Conservation (phyloP, 2,113 vertebrate genomes). For the Clarias macrocephalus region DNA sequence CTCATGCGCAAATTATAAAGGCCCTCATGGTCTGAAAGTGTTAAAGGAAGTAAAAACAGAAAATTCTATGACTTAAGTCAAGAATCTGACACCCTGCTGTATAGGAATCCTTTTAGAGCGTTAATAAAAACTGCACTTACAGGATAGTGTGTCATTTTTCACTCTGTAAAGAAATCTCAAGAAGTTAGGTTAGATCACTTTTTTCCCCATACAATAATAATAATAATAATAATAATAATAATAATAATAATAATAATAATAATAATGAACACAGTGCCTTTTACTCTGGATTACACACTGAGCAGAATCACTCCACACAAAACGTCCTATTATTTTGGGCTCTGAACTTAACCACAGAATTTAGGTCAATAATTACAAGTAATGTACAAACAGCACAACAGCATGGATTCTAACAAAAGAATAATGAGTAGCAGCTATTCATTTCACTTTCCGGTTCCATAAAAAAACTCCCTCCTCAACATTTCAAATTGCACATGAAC, state of each 20-base stretch:
- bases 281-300: constrained; percentile 36
- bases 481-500: background rate
- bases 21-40: background rate
- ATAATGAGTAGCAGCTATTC: constrained; percentile 14
- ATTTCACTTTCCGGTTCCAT: constrained; percentile 5
- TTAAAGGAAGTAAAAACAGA: background rate
- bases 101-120: background rate
- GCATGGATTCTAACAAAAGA: constrained; percentile 11
- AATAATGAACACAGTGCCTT: background rate
- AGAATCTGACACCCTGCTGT: constrained; percentile 14
- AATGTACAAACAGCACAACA: constrained; percentile 18
- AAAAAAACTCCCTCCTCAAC: background rate
- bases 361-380: constrained; percentile 7
- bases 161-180: constrained; percentile 2
- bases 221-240: background rate
- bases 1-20: background rate
- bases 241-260: background rate
- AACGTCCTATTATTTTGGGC: background rate
- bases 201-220: background rate
- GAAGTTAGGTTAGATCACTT: background rate
- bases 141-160: constrained; percentile 10
- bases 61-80: background rate
- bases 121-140: constrained; percentile 24
- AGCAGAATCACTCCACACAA: constrained; percentile 10
- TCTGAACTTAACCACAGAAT: constrained; percentile 12